Conservation (phyloP, 2,797 vertebrate genomes). For the Australoheros facetus region DNA sequence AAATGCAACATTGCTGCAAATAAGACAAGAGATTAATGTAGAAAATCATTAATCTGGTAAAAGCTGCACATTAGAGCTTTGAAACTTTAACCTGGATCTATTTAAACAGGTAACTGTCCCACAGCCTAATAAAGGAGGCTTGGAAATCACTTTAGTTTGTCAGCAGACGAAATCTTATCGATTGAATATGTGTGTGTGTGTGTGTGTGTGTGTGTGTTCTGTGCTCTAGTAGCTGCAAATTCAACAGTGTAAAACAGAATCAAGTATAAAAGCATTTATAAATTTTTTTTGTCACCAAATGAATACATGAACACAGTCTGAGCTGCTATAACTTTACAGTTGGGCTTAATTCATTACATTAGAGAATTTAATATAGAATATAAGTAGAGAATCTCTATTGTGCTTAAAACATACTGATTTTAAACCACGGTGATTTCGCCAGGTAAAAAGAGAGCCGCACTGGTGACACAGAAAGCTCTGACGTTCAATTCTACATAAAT, state of each 20-base stretch:
- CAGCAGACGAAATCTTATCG: neutral
- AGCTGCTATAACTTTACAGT: neutral
- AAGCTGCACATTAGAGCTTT: neutral
- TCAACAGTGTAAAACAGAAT: neutral
- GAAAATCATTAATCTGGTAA: neutral
- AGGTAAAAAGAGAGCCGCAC: fast-evolving
- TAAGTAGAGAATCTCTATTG: neutral
- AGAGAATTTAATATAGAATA: neutral
- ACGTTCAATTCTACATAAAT: neutral
- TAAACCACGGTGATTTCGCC: neutral
- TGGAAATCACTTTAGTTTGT: neutral
- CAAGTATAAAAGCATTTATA: neutral
- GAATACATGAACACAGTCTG: neutral
- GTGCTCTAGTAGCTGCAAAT: neutral
- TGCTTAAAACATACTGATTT: neutral
- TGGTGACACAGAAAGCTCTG: neutral
- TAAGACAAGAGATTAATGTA: neutral
- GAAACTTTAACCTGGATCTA: neutral
- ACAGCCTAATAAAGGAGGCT: neutral
- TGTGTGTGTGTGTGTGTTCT: neutral
- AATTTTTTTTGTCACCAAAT: neutral
- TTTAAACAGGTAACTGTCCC: neutral
- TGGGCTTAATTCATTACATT: neutral
- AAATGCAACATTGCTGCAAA: neutral
- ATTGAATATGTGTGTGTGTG: neutral